Evolutionary conservation across 2,113 vertebrate genomes (phyloP), one percentile per base, ranked within the genome.

Genomic region (Ceuthmochares aereus): DNA sequence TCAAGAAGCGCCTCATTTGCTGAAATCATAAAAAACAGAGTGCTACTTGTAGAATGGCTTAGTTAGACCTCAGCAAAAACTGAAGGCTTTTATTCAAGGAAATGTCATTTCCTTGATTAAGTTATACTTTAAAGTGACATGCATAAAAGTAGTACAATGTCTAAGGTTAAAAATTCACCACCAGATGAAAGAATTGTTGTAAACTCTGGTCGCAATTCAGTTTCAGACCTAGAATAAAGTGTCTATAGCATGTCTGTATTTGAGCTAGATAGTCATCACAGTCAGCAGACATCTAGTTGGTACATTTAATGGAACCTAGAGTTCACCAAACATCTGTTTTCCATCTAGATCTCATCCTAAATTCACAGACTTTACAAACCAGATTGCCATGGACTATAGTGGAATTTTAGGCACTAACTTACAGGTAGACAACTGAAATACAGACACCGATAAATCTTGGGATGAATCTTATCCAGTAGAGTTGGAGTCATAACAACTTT

Each of bases 351-450:
- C 26, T 80, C 63, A 83, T 59, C 42, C 27, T 55, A 20, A 49
- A 4, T 84, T 87, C 64, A 77, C 13, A 69, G 45, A 37, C 12
- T 60, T 89, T 43, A 76, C 47, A 7, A 22, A 10, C 26, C 34
- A 42, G 17, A n/a, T 34, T 0, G 1, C 23, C 7, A 25, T 8
- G 9, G 52, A 34, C 43, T 60, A 15, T 1, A 60, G 32, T 37
- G 40, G 13, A 64, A 37, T 60, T 20, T 63, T 40, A n/a, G 42
- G 19, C 58, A 73, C 20, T 32, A 15, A 56, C n/a, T 26, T 30
- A 66, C 4, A 54, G n/a, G 15, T 43, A 73, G 36, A 73, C 10
- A 54, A 49, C 15, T 3, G 0, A 85, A 80, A 73, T 64, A 67
- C 1, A 73, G 36, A 49, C 12, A 55, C 2, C 34, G 51, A 47